Conservation (phyloP, 1,140 invertebrate species). For the Steinernema khuongi region DNA sequence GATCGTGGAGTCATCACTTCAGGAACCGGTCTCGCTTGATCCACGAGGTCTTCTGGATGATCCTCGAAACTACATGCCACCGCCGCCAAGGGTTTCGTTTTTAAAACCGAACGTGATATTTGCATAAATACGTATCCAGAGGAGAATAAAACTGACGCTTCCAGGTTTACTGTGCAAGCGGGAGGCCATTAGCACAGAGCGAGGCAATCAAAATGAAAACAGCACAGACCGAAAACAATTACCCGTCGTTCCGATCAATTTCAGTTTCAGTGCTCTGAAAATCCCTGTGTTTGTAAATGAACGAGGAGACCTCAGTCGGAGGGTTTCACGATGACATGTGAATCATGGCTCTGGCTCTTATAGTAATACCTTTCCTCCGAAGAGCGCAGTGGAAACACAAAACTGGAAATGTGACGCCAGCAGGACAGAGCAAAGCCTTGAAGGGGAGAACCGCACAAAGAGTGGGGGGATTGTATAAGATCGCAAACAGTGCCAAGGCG, state of each 20-base stretch:
- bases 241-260: too few relatives aligned
- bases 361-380: too few relatives aligned
- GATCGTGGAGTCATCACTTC: not conserved
- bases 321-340: too few relatives aligned
- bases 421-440: not conserved
- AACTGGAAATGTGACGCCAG: not conserved
- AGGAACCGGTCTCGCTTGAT: not conserved
- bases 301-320: too few relatives aligned
- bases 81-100: conserved; percentile 11
- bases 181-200: not conserved
- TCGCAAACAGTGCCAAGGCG: conserved; percentile 9
- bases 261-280: too few relatives aligned
- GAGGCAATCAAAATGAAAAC: not conserved
- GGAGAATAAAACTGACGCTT: not conserved
- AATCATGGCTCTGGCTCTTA: too few relatives aligned
- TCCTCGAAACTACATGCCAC: conserved; percentile 25
- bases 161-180: not conserved
- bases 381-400: too few relatives aligned
- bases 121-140: not conserved
- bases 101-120: conserved; percentile 46
- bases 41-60: not conserved
- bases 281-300: too few relatives aligned
- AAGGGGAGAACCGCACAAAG: not conserved
- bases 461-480: not conserved
- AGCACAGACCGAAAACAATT: conserved; percentile 7